These are phyloP conservation scores for Tokudaia tokunoshimensis DNA, from an alignment of 2,797 vertebrate genomes.

Conservation along the genomic window DNA sequence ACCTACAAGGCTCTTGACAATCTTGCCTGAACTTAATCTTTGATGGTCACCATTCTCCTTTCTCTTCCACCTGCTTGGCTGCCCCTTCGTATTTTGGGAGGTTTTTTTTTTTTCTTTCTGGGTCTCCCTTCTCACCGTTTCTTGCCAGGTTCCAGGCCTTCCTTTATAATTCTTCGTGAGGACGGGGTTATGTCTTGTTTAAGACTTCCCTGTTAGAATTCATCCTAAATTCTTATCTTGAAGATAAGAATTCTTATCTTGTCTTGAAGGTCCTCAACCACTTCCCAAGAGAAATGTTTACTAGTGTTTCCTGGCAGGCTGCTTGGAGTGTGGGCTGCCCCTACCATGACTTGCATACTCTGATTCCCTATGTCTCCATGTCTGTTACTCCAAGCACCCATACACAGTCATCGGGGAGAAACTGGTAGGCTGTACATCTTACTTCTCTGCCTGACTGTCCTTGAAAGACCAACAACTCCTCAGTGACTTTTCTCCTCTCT, in stretches of 20 bases:
- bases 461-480: neutral
- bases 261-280: neutral
- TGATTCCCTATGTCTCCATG: neutral
- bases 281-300: conserved; percentile 22
- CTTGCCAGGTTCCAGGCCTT: neutral
- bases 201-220: neutral
- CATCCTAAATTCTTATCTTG: too few species aligned
- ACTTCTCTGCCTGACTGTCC: neutral
- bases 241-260: too few species aligned
- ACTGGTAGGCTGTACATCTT: neutral
- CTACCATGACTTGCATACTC: neutral
- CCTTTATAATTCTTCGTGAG: neutral
- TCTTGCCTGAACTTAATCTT: neutral
- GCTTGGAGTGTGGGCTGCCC: neutral
- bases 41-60: neutral
- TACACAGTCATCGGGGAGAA: neutral
- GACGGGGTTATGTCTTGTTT: neutral
- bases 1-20: neutral
- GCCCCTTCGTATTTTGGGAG: neutral
- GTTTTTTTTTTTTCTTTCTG: neutral
- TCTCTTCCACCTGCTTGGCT: neutral
- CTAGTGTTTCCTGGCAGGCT: conserved; percentile 38
- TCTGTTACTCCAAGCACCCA: neutral
- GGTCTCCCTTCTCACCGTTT: neutral
- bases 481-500: conserved; percentile 12